Base-by-base conservation (phyloP, 2,113 vertebrate genomes). In the Ochotona princeps region DNA sequence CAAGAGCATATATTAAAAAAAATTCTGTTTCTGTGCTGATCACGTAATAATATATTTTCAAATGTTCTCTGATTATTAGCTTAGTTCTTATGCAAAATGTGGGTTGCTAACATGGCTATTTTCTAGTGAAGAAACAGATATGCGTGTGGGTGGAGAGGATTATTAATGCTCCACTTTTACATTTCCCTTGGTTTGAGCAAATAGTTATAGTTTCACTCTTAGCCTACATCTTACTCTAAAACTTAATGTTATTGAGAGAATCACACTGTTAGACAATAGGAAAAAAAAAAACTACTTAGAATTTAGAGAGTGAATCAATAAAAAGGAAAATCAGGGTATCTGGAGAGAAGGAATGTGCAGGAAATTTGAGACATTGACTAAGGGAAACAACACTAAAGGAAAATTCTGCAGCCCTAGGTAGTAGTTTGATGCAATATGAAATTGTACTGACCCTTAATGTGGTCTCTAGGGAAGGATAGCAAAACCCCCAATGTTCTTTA, bases 151-250 rank as follows among this genome's bases (percentile, higher is more conserved):
- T 57, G 15, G 47, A 72, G 32, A 61, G 1, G 80, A 1, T 49
- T 95, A 51, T 21, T 25, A 72, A 69, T 70, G 28, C 82, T 87
- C 15, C 9, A 14, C 89, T 11, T 13, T 92, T 60, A 7, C 13
- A n/a, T 83, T 87, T 93, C 28, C 35, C 49, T 79, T 26, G 51
- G 20, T n/a, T 83, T 87, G 25, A 79, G 20, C 18, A 93, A 90
- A 82, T 90, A 85, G 79, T 83, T 87, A 96, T 32, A 92, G 44
- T 93, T 78, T 94, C 87, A 83, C 69, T 82, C 79, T 11, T 21
- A 79, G 60, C 15, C 9, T 82, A 18, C 69, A 83, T 93, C 25
- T 95, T 74, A 67, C 18, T 79, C 5, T 73, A 82, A 85, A 74
- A 12, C 44, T 70, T 70, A 82, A 51, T 12, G 57, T 79, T 78